phyloP scores from a whole-genome alignment of 2,113 vertebrate genomes.

The Aptenodytes forsteri region DNA sequence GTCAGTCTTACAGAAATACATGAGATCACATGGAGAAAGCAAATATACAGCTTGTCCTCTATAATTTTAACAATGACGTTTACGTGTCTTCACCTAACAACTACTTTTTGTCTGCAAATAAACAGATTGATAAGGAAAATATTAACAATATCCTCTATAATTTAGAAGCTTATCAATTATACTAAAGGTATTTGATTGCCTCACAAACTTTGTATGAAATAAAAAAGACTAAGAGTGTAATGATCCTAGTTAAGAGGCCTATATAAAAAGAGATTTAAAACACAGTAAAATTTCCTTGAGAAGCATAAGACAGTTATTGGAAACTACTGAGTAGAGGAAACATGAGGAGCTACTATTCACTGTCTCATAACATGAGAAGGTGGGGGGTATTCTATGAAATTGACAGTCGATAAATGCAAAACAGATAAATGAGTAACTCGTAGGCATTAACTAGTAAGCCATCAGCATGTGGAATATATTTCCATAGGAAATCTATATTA shows the following conservation, averaged over 20 bases:
- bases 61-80: background rate
- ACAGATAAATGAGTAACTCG: constrained; percentile 23
- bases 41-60: background rate
- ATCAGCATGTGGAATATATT: constrained; percentile 49
- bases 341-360: constrained; percentile 24
- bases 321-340: constrained; percentile 14
- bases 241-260: background rate
- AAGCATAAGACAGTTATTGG: background rate
- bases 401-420: constrained; percentile 31
- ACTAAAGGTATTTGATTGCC: background rate
- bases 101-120: background rate
- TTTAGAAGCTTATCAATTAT: background rate
- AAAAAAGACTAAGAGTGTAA: background rate
- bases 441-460: constrained; percentile 17
- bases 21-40: background rate
- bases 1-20: background rate
- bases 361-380: constrained; percentile 17
- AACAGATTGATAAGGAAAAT: background rate
- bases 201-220: background rate
- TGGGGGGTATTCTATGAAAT: background rate
- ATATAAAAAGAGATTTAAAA: background rate
- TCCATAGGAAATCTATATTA: constrained; percentile 46
- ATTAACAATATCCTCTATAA: background rate
- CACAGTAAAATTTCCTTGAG: constrained; percentile 12
- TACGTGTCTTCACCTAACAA: background rate